A percentile compares a stretch with the other conserved stretches of the same genome.
phyloP scores from a whole-genome alignment of 2,797 vertebrate species.

The Peromyscus eremicus region DNA sequence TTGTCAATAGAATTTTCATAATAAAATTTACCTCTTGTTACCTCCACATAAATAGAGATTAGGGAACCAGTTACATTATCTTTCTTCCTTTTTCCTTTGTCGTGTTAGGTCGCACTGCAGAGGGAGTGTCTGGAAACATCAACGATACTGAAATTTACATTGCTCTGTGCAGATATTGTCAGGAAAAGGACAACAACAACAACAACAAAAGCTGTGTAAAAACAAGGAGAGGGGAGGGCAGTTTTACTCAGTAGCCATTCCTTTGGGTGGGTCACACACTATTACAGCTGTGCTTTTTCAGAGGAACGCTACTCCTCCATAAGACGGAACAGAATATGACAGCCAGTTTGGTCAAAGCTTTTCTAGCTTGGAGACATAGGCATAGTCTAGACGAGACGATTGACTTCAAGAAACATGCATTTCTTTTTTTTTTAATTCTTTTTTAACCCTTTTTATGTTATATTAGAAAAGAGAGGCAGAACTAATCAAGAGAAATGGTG shows the following conservation, averaged over 20 bases:
- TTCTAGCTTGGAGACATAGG: slow-evolving; percentile 36
- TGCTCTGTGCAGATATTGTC: slow-evolving; percentile 77
- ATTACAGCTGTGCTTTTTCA: slow-evolving; percentile 67
- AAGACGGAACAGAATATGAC: neutral
- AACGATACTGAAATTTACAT: slow-evolving; percentile 80
- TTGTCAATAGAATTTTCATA: slow-evolving; percentile 61
- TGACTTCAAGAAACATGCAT: slow-evolving; percentile 60
- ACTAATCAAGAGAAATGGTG: slow-evolving; percentile 85
- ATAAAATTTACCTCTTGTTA: slow-evolving; percentile 55
- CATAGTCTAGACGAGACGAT: neutral
- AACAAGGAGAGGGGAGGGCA: slow-evolving; percentile 72
- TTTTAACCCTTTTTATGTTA: slow-evolving; percentile 67
- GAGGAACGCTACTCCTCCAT: slow-evolving; percentile 48
- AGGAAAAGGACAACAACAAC: neutral
- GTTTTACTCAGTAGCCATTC: slow-evolving; percentile 65
- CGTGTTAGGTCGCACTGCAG: slow-evolving; percentile 60
- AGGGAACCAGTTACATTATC: slow-evolving; percentile 47
- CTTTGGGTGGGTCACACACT: slow-evolving; percentile 58
- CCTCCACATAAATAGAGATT: slow-evolving; percentile 58
- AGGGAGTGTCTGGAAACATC: slow-evolving; percentile 79
- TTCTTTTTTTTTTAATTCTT: neutral
- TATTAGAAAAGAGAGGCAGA: slow-evolving; percentile 79
- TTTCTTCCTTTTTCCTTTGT: slow-evolving; percentile 64
- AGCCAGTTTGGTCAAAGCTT: slow-evolving; percentile 39
- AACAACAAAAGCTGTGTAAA: slow-evolving; percentile 70